Base-by-base conservation (phyloP, 2,797 vertebrate species). In the Xenopus petersii region DNA sequence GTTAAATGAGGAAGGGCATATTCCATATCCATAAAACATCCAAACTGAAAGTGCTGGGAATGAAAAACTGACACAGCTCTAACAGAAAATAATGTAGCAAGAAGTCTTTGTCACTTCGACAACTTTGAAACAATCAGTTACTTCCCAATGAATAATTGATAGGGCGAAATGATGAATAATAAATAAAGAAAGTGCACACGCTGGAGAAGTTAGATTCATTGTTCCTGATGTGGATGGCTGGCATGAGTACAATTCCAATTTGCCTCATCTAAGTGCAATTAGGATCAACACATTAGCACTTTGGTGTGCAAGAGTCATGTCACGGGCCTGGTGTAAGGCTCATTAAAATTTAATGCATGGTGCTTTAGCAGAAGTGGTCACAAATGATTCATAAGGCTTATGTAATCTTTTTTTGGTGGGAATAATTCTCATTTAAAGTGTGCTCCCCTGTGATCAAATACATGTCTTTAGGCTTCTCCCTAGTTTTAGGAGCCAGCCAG, bases 331-430 rank as follows among this genome's bases (percentile, higher is more conserved):
- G 79, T 61, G 17, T 79, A n/a, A 67, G 84, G 84, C 81, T 74
- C 79, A 87, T 91, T 90, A 88, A 83, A 88, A 80, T 86, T 89
- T 91, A 86, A 88, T 88, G 79, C 59, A 51, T 75, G 73, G 83
- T 65, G 78, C 84, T 86, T 86, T 85, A 85, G 73, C 64, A 0
- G 85, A 88, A 89, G 85, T 88, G 86, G 82, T 82, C 86, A 88
- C 86, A 86, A 85, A 85, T 89, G 85, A 87, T 85, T 88, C 83
- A 81, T 85, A 84, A 85, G 70, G 73, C 81, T 82, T 81, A 84
- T 82, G 81, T 77, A 81, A 84, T 80, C 75, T 82, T 81, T 30
- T 30, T 70, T 85, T 75, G 81, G 80, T 84, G 84, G 85, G 86
- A 85, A 86, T 83, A 83, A 84, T 79, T 73, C 11, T 82, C 76